Conservation (phyloP, 2,888 invertebrate species). For the Melipona beecheii region DNA sequence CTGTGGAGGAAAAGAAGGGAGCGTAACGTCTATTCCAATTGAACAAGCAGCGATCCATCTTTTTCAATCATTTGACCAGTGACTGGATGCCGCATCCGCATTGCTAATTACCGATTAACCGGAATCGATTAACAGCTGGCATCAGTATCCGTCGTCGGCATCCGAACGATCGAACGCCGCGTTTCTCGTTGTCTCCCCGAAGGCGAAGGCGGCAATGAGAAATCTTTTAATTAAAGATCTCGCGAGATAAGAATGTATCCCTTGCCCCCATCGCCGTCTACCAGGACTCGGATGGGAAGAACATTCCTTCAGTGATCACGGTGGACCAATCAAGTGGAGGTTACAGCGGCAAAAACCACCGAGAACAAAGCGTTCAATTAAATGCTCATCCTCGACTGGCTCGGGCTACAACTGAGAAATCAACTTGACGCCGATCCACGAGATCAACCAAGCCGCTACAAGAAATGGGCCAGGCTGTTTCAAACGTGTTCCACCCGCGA, state of each 20-base stretch:
- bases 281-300: constrained; percentile 11
- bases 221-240: constrained; percentile 77
- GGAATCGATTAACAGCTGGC: constrained; percentile 45
- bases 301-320: constrained; percentile 61
- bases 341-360: constrained; percentile 48
- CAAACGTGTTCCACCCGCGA: not conserved
- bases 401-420: constrained; percentile 46
- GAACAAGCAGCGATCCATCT: not conserved
- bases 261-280: constrained; percentile 45
- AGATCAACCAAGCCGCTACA: constrained; percentile 9
- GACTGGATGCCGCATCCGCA: constrained; percentile 23
- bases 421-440: constrained; percentile 46
- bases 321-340: constrained; percentile 8
- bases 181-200: constrained; percentile 39
- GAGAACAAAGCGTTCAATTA: constrained; percentile 69
- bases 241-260: constrained; percentile 65
- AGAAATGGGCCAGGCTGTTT: not conserved
- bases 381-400: constrained; percentile 40
- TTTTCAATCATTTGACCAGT: constrained; percentile 14
- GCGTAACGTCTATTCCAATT: not conserved
- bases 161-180: constrained; percentile 11
- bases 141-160: constrained; percentile 36
- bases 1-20: not conserved
- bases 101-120: constrained; percentile 49
- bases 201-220: constrained; percentile 65